These are phyloP conservation scores for Apis laboriosa DNA, from an alignment of 1,140 invertebrate species.

Conservation along the genomic window DNA sequence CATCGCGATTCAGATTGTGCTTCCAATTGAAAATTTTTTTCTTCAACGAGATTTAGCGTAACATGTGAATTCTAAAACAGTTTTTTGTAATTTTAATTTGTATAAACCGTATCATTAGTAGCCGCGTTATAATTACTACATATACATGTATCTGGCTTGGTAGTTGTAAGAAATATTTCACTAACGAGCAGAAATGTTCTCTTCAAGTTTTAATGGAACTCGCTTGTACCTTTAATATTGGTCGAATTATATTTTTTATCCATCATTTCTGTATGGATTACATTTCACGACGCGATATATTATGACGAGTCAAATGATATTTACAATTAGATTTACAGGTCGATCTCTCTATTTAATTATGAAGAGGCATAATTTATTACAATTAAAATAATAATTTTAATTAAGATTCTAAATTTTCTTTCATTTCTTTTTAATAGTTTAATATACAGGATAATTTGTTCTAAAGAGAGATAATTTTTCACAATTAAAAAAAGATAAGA, in stretches of 20 bases:
- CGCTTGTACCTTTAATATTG: neutral
- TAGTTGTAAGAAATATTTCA: constrained; percentile 30
- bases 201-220: constrained; percentile 3
- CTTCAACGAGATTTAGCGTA: neutral
- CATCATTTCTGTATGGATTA: neutral
- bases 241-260: neutral
- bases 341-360: neutral
- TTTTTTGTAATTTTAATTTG: constrained; percentile 17
- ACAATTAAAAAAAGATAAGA: neutral
- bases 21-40: constrained; percentile 3
- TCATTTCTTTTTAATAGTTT: neutral
- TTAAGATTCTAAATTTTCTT: neutral
- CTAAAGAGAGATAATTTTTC: no score
- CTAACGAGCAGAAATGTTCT: constrained; percentile 35
- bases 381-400: neutral
- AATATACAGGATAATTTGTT: neutral
- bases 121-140: constrained; percentile 15
- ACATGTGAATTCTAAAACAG: neutral
- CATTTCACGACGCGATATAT: neutral
- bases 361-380: neutral
- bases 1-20: no score
- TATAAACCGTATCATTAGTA: constrained; percentile 31
- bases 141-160: neutral
- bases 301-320: neutral
- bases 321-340: neutral